phyloP scores from a whole-genome alignment of 2,888 invertebrate genomes.

The Mantis religiosa region DNA sequence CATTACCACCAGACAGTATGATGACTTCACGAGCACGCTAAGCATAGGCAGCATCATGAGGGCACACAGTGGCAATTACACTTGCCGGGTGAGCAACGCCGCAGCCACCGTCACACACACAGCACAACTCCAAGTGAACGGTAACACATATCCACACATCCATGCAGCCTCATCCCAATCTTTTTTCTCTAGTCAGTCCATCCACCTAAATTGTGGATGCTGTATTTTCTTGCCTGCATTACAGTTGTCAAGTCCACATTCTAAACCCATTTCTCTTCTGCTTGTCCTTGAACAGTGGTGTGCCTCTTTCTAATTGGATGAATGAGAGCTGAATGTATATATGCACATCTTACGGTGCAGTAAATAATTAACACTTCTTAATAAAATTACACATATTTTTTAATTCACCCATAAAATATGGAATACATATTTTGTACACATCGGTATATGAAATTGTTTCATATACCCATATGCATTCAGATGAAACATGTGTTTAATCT shows the following conservation, averaged over 20 bases:
- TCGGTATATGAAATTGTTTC: too few species aligned
- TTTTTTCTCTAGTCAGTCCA: background rate
- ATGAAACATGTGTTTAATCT: background rate
- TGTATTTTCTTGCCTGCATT: background rate
- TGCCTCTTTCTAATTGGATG: background rate
- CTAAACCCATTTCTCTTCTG: background rate
- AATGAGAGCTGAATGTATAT: background rate
- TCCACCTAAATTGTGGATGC: background rate
- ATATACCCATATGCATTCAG: background rate
- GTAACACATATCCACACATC: constrained; percentile 37
- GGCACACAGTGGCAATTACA: constrained; percentile 56
- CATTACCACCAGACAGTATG: constrained; percentile 55
- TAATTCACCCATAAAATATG: too few species aligned
- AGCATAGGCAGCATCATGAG: constrained; percentile 56
- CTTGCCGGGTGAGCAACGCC: constrained; percentile 56
- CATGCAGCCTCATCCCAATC: background rate
- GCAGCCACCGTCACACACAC: constrained; percentile 56
- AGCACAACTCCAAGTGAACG: constrained; percentile 57
- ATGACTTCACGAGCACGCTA: constrained; percentile 57
- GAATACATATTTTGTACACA: too few species aligned
- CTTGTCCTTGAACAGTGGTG: background rate
- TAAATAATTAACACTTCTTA: background rate
- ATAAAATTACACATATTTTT: background rate
- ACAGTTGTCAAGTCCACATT: background rate
- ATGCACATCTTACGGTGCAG: background rate